These are phyloP conservation scores for Acipenser oxyrinchus DNA, from an alignment of 2,797 vertebrate species.

Conservation along the genomic window DNA sequence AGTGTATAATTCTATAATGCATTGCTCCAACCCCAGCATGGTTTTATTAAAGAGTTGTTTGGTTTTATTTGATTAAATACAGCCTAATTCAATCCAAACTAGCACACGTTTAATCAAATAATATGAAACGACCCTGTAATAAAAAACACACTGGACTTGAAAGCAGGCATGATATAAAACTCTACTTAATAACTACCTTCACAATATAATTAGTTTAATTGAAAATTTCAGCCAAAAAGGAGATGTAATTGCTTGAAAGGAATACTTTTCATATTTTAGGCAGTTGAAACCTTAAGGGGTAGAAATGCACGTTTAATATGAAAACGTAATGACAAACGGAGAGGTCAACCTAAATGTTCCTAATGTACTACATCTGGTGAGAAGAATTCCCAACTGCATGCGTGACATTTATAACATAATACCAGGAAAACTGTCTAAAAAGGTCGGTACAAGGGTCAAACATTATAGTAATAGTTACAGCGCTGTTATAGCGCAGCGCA, in stretches of 20 bases:
- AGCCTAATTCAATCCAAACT: conserved; percentile 48
- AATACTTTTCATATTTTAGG: conserved; percentile 27
- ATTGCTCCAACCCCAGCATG: conserved; percentile 45
- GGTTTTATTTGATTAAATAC: conserved; percentile 58
- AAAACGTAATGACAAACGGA: conserved; percentile 19
- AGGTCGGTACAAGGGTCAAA: no score
- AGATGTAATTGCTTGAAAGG: conserved; percentile 54
- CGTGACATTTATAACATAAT: not conserved
- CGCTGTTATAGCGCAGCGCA: no score
- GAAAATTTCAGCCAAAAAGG: conserved; percentile 49
- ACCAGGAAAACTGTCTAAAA: no score
- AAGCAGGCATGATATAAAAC: conserved; percentile 49
- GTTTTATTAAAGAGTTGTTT: conserved; percentile 53
- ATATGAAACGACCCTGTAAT: conserved; percentile 53
- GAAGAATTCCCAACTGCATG: not conserved
- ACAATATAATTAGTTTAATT: conserved; percentile 64
- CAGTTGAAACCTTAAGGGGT: conserved; percentile 28
- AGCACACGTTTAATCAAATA: conserved; percentile 53
- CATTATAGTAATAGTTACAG: no score
- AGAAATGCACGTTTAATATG: conserved; percentile 23
- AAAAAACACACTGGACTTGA: conserved; percentile 57
- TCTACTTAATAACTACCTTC: conserved; percentile 57
- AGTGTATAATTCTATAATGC: conserved; percentile 14
- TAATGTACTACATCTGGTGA: not conserved
- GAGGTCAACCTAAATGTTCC: conserved; percentile 32